Evolutionary conservation across 2,888 invertebrate genomes (phyloP), one percentile per base, ranked within the genome.

Genomic region (Leucoptera coffeella): DNA sequence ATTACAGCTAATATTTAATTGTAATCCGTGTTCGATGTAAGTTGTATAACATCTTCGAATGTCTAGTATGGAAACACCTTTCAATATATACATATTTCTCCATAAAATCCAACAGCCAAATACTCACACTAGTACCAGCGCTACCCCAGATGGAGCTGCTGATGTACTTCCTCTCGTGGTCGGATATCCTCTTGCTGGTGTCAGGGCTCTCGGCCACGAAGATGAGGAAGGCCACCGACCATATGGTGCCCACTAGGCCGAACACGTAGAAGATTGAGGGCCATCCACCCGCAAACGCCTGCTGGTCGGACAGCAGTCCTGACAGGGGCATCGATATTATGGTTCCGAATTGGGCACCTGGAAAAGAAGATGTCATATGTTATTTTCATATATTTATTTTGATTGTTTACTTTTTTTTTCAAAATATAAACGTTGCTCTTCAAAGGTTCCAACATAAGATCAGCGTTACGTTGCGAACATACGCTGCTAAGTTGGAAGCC

Each of bases 261-360:
- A 91, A 90, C 29, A 90, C 85, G 64, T 90, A 90, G 67, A 91
- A 91, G 38, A 90, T 87, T 17, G 89, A 88, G 1, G 89, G 88
- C 90, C 90, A 90, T 30, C 88, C 85, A 22, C 80, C 85, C n/a
- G 79, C 56, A 42, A 85, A 85, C 3, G 83, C 84, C 60, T 91
- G 90, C 39, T 82, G 78, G 30, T 77, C 80, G 1, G 88, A 84
- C 19, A 92, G 67, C 2, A 91, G 51, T 25, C 91, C 92, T 22
- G 90, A 89, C 30, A 92, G 54, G 0, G 91, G 91, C 86, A 91
- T 85, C 2, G 91, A 88, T 29, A 92, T 79, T 3, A 92, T 87
- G 7, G 91, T 91, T 30, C 92, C 92, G 55, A 92, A 90, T 57
- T 90, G 90, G 9, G 90, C 88, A 29, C 87, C 86, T 84, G 65